A percentile compares a stretch with the other conserved stretches of the same genome.
These are phyloP conservation scores for Aphodius sticticus DNA, from an alignment of 2,888 invertebrate species.

Conservation along the genomic window DNA sequence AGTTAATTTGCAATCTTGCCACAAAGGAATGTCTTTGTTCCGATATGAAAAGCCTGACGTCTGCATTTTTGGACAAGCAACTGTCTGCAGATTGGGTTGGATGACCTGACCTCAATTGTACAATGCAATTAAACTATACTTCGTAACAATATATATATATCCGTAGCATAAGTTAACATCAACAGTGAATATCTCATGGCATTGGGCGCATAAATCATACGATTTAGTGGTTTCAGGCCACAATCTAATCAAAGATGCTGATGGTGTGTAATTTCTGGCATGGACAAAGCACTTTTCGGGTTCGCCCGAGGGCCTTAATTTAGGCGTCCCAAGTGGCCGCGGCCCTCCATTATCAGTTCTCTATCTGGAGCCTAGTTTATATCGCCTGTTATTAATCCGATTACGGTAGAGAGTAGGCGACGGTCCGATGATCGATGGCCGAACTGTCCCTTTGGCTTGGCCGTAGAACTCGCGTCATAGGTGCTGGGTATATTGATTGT, in stretches of 20 bases:
- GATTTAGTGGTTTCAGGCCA: neutral
- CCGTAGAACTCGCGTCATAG: neutral
- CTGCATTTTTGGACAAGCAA: too few relatives aligned
- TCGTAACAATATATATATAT: too few relatives aligned
- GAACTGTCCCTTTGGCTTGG: neutral
- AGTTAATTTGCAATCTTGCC: too few relatives aligned
- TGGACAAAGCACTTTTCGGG: neutral
- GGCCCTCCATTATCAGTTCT: neutral
- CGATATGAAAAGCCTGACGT: too few relatives aligned
- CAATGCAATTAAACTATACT: too few relatives aligned
- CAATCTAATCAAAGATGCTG: neutral
- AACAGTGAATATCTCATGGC: too few relatives aligned
- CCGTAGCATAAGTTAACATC: too few relatives aligned
- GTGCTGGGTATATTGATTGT: neutral
- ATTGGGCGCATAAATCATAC: neutral
- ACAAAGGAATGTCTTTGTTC: too few relatives aligned
- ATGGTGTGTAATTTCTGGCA: neutral
- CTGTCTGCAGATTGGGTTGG: too few relatives aligned
- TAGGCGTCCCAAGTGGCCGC: neutral
- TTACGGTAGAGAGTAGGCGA: neutral
- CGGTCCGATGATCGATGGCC: neutral
- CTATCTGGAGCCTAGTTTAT: neutral
- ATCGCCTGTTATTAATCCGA: conserved; percentile 4
- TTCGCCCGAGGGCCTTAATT: neutral
- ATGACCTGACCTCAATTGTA: too few relatives aligned